Evolutionary conservation across 1,140 invertebrate genomes (phyloP).

Genomic region (Ptiloglossa arizonensis): DNA sequence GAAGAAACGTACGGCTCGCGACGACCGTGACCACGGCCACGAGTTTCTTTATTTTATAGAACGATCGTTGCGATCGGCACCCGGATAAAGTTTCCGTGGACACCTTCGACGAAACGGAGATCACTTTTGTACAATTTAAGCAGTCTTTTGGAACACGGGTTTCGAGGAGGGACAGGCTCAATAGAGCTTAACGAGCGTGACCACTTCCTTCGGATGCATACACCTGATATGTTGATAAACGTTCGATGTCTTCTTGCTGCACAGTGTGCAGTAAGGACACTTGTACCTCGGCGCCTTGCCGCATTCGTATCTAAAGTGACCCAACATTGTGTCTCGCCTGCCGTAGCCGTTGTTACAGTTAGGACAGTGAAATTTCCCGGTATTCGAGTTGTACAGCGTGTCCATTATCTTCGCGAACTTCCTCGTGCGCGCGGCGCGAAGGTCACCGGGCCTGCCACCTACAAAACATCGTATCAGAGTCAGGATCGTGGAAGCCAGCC

Average conservation of each 20-base stretch:
- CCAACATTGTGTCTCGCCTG: conserved; percentile 77
- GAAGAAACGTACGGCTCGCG: too few relatives aligned
- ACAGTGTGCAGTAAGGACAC: conserved; percentile 81
- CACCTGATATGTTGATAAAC: conserved; percentile 77
- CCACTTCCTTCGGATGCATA: conserved; percentile 73
- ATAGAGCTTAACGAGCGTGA: conserved; percentile 75
- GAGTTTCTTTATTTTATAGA: too few relatives aligned
- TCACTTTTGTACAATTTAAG: too few relatives aligned
- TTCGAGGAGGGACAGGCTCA: too few relatives aligned
- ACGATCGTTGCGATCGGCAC: too few relatives aligned
- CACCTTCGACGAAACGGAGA: too few relatives aligned
- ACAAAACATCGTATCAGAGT: conserved; percentile 72
- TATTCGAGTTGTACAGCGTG: conserved; percentile 70
- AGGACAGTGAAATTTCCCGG: conserved; percentile 79
- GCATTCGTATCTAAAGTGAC: conserved; percentile 82
- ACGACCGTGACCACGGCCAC: too few relatives aligned
- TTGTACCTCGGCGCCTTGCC: conserved; percentile 84
- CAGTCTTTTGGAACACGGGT: too few relatives aligned
- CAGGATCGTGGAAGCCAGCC: conserved; percentile 36
- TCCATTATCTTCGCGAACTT: conserved; percentile 66
- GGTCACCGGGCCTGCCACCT: conserved; percentile 66
- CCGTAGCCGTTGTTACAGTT: conserved; percentile 79
- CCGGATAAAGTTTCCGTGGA: too few relatives aligned
- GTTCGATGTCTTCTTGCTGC: conserved; percentile 79
- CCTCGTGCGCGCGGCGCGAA: conserved; percentile 26